Percentiles rank a stretch among this genome's conserved stretches.
Evolutionary conservation across 2,113 vertebrate genomes (phyloP).

Genomic region (Apus apus): DNA sequence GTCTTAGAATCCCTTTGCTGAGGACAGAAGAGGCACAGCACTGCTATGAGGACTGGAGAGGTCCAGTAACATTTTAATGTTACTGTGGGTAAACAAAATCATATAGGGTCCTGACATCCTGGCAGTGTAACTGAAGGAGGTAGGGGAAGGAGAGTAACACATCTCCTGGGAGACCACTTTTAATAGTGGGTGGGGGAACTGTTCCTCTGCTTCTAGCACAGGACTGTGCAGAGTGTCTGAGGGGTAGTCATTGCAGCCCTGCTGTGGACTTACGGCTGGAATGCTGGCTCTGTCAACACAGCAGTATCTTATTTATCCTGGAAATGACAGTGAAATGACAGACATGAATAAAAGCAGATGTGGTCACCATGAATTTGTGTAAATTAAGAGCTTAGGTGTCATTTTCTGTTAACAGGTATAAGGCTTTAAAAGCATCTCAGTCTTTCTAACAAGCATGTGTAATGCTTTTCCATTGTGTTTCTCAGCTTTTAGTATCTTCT

Average conservation of each 20-base stretch:
- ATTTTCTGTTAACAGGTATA: background rate
- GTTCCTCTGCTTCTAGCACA: background rate
- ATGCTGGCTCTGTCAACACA: rapidly evolving
- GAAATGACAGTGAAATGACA: background rate
- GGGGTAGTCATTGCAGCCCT: background rate
- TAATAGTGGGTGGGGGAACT: background rate
- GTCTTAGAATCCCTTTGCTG: background rate
- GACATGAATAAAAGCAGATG: background rate
- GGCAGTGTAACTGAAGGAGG: background rate
- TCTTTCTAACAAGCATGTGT: background rate
- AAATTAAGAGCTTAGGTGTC: background rate
- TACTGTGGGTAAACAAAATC: background rate
- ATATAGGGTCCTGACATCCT: background rate
- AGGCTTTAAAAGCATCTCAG: background rate
- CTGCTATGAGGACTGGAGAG: background rate
- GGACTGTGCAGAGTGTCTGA: rapidly evolving
- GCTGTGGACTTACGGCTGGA: background rate
- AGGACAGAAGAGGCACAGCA: background rate
- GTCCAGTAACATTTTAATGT: background rate
- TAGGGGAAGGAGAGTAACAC: background rate
- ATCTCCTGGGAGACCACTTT: background rate
- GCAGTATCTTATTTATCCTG: background rate
- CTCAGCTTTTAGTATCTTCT: background rate
- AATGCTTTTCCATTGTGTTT: background rate
- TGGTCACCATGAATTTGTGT: background rate